Evolutionary conservation across 2,113 vertebrate species (phyloP).

Genomic region (Petrocephalus zakoni): DNA sequence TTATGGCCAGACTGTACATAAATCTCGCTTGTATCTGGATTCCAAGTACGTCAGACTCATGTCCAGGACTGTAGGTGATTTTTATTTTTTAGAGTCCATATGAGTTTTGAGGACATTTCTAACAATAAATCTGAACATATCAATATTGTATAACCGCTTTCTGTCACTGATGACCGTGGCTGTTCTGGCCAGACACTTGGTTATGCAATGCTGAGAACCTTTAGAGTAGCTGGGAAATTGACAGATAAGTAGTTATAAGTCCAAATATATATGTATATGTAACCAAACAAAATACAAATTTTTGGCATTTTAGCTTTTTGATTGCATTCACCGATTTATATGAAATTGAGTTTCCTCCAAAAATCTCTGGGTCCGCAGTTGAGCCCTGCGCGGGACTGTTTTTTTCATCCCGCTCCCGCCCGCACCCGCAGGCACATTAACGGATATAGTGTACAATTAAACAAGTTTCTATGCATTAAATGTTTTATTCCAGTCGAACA

Average conservation of each 20-base stretch:
- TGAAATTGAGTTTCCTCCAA: not conserved
- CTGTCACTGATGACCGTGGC: not conserved
- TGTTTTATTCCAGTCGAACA: too few species aligned
- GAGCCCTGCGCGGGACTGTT: too few species aligned
- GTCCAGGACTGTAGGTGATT: not conserved
- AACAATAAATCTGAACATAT: not conserved
- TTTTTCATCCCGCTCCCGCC: too few species aligned
- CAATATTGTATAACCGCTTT: slow-evolving; percentile 8
- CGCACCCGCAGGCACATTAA: too few species aligned
- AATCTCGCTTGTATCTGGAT: not conserved
- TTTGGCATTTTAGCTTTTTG: not conserved
- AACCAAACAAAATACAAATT: not conserved
- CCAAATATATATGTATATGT: not conserved
- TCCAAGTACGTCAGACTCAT: not conserved
- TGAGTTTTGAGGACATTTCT: not conserved
- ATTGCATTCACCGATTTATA: not conserved
- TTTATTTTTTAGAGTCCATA: not conserved
- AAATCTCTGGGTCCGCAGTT: too few species aligned
- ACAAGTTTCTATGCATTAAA: too few species aligned
- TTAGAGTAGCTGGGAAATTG: not conserved
- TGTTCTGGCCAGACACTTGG: slow-evolving; percentile 10
- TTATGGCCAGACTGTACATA: not conserved
- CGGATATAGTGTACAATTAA: too few species aligned
- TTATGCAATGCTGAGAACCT: slow-evolving; percentile 11
- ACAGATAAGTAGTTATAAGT: not conserved